These are phyloP conservation scores for Auanema sp. DNA, from an alignment of 2,888 invertebrate genomes.

Conservation along the genomic window DNA sequence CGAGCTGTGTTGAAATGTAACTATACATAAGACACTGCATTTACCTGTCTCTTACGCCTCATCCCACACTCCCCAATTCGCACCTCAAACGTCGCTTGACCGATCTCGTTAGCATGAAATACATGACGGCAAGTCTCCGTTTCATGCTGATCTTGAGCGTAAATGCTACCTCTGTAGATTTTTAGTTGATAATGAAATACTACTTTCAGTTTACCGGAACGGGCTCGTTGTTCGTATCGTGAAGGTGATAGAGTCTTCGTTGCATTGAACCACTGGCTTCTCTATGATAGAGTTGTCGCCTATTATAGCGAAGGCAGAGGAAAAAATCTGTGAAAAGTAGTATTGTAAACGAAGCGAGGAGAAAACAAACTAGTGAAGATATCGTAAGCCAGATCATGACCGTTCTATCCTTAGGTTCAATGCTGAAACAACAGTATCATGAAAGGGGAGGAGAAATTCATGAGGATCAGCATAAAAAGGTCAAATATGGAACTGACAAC, in stretches of 20 bases:
- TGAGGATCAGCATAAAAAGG: no score
- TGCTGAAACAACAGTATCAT: no score
- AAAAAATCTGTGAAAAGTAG: no score
- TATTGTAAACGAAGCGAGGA: no score
- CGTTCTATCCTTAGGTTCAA: no score
- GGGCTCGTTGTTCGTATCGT: conserved; percentile 41
- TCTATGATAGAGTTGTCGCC: conserved; percentile 49
- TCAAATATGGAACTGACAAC: no score
- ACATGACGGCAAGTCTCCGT: conserved; percentile 46
- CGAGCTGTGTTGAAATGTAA: conserved; percentile 27
- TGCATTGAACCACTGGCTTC: conserved; percentile 47
- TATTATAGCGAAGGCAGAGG: no score
- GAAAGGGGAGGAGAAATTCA: no score
- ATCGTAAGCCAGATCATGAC: no score
- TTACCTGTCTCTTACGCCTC: conserved; percentile 50
- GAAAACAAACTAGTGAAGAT: no score
- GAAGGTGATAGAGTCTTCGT: conserved; percentile 45
- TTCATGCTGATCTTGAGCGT: conserved; percentile 55
- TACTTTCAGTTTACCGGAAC: conserved; percentile 29
- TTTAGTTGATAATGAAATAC: neutral
- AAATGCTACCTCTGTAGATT: conserved; percentile 57
- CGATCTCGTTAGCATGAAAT: conserved; percentile 44
- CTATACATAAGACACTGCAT: conserved; percentile 3
- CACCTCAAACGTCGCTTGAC: conserved; percentile 46
- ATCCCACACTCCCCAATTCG: conserved; percentile 60